These are phyloP conservation scores for Pardalotus punctatus DNA, from an alignment of 2,113 vertebrate species.

Conservation along the genomic window DNA sequence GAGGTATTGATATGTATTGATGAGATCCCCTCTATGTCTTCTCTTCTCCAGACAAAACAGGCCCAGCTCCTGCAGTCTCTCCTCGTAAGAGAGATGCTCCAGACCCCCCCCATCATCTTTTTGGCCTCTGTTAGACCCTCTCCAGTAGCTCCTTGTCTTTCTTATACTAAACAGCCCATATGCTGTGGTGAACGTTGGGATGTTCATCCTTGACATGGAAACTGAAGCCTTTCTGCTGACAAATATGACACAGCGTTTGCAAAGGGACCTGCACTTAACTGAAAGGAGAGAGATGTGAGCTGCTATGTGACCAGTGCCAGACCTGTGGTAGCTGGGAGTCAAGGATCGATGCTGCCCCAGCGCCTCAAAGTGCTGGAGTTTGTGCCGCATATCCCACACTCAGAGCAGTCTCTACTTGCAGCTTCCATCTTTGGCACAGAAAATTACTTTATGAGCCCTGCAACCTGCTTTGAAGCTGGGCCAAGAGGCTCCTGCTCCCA, in stretches of 20 bases:
- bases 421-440: background rate
- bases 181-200: background rate
- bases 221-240: background rate
- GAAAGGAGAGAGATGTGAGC: background rate
- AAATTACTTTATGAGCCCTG: background rate
- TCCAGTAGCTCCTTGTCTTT: background rate
- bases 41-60: background rate
- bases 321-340: background rate
- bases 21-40: background rate
- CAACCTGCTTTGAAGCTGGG: background rate
- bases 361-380: background rate
- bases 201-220: background rate
- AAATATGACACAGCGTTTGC: background rate
- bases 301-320: accelerated
- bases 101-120: background rate
- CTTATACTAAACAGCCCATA: background rate
- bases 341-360: background rate
- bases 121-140: background rate
- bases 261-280: background rate
- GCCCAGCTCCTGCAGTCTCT: background rate
- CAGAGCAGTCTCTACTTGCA: background rate
- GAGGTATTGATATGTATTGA: background rate
- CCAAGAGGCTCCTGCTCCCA: background rate
- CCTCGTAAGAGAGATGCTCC: background rate
- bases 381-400: accelerated